Base-by-base conservation (phyloP, 2,888 invertebrate genomes). In the Euphydryas editha region DNA sequence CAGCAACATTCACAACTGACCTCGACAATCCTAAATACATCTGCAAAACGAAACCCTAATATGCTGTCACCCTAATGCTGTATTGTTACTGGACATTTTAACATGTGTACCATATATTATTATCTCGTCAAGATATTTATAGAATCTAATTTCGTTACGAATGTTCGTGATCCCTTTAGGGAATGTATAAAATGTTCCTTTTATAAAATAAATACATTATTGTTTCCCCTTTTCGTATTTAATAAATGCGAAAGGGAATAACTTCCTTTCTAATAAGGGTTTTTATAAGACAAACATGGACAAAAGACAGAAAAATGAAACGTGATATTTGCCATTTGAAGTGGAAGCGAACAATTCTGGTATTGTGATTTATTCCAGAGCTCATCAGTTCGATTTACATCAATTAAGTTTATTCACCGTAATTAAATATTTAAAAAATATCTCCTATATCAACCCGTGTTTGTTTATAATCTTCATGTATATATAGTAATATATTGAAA, bases 211-310 rank as follows among this genome's bases (percentile, higher is more conserved):
- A 39, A 39, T 39, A 39, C 39, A 39, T 39, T 11, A 13, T 30
- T 30, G 7, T 51, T 15, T 51, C n/a, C 24, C 15, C 6, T 24
- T 51, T 51, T 51, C 8, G n/a, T 30, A 15, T 24, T 51, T 7
- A 3, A 49, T 21, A n/a, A 15, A 13, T 21, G 4, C 7, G 5
- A 24, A 18, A 13, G 24, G 36, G 15, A 46, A 13, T 46, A 30
- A 30, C 4, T 20, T 17, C 30, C 24, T 8, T 20, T 54, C 36
- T 61, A 54, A 54, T 61, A 42, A 59, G 21, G 15, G 24, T 11
- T 39, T 54, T 60, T 54, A 54, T 42, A 61, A 51, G 42, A 42
- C 61, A 54, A 51, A 42, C 13, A 42, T 17, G 42, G 49, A 54
- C 61, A 54, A 61, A n/a, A 49, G 54, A 20, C 54, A 13, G 21